A percentile compares a stretch with the other conserved stretches of the same genome.
These are phyloP conservation scores for Schlechtendalia chinensis DNA, from an alignment of 1,140 invertebrate genomes.

Conservation along the genomic window DNA sequence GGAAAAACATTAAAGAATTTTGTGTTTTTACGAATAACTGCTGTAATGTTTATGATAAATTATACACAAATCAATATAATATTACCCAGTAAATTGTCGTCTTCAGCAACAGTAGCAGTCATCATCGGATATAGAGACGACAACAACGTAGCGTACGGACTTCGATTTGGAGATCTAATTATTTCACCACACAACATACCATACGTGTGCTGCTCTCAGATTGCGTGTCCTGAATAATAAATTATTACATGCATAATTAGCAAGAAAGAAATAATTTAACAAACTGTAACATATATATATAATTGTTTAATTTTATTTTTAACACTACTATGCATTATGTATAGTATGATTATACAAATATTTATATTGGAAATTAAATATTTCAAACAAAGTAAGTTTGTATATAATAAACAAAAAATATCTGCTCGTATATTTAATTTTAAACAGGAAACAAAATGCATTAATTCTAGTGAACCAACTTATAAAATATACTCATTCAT, in stretches of 20 bases:
- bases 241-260: not conserved
- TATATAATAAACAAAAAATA: too few relatives aligned
- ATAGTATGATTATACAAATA: too few relatives aligned
- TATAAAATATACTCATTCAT: too few relatives aligned
- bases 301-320: not conserved
- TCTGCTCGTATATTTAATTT: too few relatives aligned
- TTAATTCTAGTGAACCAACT: too few relatives aligned
- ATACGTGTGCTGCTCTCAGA: slow-evolving; percentile 42
- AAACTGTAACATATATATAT: not conserved
- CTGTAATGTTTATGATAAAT: too few relatives aligned
- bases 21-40: too few relatives aligned
- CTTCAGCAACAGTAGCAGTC: slow-evolving; percentile 52
- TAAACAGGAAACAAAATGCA: too few relatives aligned
- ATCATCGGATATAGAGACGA: slow-evolving; percentile 54
- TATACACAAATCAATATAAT: not conserved
- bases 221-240: not conserved
- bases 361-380: too few relatives aligned
- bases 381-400: too few relatives aligned
- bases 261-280: not conserved
- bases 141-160: slow-evolving; percentile 54
- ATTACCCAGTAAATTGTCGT: slow-evolving; percentile 54
- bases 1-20: too few relatives aligned
- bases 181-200: slow-evolving; percentile 56
- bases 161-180: slow-evolving; percentile 52
- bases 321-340: not conserved